Evolutionary conservation across 2,888 invertebrate genomes (phyloP), one percentile per base, ranked within the genome.

Genomic region (Nasonovia ribisnigri): DNA sequence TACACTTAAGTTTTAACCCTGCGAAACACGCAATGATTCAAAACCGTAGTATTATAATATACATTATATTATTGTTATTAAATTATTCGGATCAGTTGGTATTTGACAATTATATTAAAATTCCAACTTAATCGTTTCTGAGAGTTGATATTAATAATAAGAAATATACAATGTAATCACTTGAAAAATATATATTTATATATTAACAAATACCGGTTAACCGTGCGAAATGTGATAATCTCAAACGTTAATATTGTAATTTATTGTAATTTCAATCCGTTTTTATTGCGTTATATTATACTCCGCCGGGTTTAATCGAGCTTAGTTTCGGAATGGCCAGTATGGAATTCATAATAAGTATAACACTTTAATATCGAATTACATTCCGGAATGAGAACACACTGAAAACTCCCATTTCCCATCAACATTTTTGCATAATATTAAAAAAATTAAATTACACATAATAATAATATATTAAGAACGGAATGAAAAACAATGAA

Each of bases 221-320:
- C 88, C 92, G 67, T 51, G 51, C 51, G 20, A 48, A 92, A 92
- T n/a, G 42, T 24, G 88, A 88, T 88, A 92, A 92, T 77, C 77
- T 77, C 11, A 51, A 77, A 92, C 48, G 51, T 88, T 60, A 42
- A 86, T 57, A 43, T 84, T 57, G 43, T 91, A 91, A 57, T 86
- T 91, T 86, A 86, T 86, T 42, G 86, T 36, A 87, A 92, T 92
- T 87, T 42, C 60, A 87, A 51, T 92, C 67, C 88, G 42, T 92
- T 88, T 92, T 92, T 92, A 88, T 67, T 67, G 67, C 88, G 3
- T 48, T n/a, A 57, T 91, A 86, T 86, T 92, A 67, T 86, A 36
- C 36, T 6, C 24, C 11, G 36, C 26, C 8, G 51, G 77, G 84
- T 91, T 84, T 91, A 91, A 51, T 42, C 84, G 84, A 91, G 77